Conservation (phyloP, 2,888 invertebrate species). For the Drosophila greeni region DNA sequence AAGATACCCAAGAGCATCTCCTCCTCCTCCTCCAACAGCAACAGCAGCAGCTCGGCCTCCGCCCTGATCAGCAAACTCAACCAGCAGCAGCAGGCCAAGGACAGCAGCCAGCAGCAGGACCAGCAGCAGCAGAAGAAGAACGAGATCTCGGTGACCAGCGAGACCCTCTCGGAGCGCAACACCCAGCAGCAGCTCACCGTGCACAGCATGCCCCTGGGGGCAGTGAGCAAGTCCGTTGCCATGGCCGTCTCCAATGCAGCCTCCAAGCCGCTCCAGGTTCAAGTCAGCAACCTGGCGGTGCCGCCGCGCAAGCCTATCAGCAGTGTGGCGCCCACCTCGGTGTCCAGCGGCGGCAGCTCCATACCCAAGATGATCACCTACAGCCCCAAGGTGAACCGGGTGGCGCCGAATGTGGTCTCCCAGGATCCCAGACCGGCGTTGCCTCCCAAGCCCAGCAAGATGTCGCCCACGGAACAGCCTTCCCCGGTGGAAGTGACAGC, state of each 20-base stretch:
- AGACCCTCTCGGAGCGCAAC: slow-evolving; percentile 72
- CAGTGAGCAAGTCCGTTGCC: slow-evolving; percentile 78
- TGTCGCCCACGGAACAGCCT: slow-evolving; percentile 75
- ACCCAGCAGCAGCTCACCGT: slow-evolving; percentile 80
- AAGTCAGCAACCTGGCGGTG: slow-evolving; percentile 75
- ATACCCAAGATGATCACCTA: slow-evolving; percentile 78
- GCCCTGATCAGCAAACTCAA: slow-evolving; percentile 69
- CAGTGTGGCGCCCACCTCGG: slow-evolving; percentile 89
- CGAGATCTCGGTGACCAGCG: slow-evolving; percentile 74
- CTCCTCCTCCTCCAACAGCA: slow-evolving; percentile 41
- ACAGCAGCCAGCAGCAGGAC: slow-evolving; percentile 16
- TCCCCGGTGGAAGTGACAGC: slow-evolving; percentile 18
- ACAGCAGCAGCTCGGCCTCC: slow-evolving; percentile 60
- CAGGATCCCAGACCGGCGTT: slow-evolving; percentile 84
- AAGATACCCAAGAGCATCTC: slow-evolving; percentile 74
- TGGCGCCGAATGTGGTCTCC: slow-evolving; percentile 76
- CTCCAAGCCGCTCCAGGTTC: slow-evolving; percentile 70
- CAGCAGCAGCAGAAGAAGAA: slow-evolving; percentile 51
- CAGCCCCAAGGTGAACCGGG: slow-evolving; percentile 80
- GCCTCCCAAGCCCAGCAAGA: slow-evolving; percentile 88
- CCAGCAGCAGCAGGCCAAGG: slow-evolving; percentile 57
- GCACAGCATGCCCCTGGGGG: slow-evolving; percentile 81
- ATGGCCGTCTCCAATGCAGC: slow-evolving; percentile 72
- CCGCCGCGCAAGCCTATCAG: slow-evolving; percentile 89
- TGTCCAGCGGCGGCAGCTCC: slow-evolving; percentile 73